Conservation (phyloP, 2,113 vertebrate genomes). For the Potamarius usumacintae region DNA sequence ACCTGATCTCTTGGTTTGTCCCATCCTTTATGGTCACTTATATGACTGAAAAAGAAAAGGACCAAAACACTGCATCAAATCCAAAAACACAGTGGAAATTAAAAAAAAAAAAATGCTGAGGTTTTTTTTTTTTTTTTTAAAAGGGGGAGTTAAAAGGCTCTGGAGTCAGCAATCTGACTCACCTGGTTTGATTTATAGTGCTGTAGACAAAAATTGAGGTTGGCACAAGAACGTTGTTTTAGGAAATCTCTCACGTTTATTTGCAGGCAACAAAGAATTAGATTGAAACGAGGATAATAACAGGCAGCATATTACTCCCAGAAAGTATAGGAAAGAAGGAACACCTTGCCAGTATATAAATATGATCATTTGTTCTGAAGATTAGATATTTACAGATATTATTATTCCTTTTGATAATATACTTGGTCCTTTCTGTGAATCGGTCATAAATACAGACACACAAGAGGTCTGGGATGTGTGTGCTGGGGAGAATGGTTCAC, state of each 20-base stretch:
- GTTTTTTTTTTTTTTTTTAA: neutral
- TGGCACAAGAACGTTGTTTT: neutral
- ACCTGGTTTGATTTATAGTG: neutral
- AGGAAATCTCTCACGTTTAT: neutral
- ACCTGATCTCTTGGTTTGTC: slow-evolving; percentile 80
- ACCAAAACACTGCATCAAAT: slow-evolving; percentile 3
- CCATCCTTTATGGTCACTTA: slow-evolving; percentile 85
- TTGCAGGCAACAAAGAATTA: neutral
- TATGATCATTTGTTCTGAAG: neutral
- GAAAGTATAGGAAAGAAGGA: neutral
- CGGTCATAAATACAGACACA: neutral
- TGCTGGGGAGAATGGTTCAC: neutral
- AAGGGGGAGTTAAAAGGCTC: no score
- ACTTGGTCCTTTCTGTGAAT: neutral
- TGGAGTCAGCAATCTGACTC: neutral
- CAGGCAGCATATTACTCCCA: no score
- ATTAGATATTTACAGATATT: neutral
- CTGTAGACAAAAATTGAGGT: neutral
- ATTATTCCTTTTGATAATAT: neutral
- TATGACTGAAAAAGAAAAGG: slow-evolving; percentile 75
- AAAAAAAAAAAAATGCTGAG: neutral
- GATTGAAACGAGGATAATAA: neutral
- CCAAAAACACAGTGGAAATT: neutral
- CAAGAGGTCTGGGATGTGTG: neutral
- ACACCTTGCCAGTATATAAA: neutral